Conservation (phyloP, 2,797 vertebrate genomes). For the Chlorospingus semifuscus region DNA sequence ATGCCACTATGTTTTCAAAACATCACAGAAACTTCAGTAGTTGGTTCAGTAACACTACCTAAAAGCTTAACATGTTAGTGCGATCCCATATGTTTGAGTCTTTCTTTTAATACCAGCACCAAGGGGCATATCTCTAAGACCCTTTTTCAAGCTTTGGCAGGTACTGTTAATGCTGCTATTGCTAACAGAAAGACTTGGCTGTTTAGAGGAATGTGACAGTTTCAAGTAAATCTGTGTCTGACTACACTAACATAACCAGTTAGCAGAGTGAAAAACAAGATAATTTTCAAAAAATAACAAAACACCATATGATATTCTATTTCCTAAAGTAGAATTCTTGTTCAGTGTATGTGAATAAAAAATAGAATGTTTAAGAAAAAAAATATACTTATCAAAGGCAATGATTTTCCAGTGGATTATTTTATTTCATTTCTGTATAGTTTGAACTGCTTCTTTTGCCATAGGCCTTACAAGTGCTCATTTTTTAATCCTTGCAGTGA, state of each 20-base stretch:
- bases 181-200: not conserved
- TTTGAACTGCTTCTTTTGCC: not conserved
- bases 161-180: not conserved
- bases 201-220: not conserved
- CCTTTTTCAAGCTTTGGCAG: not conserved
- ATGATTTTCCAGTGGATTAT: not conserved
- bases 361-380: not conserved
- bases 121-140: not conserved
- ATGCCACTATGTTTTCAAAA: slow-evolving; percentile 18
- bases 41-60: slow-evolving; percentile 5
- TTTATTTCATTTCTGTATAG: not conserved
- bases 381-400: not conserved
- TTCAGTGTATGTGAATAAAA: not conserved
- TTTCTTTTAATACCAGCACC: not conserved
- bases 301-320: not conserved
- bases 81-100: not conserved
- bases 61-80: not conserved
- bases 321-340: not conserved
- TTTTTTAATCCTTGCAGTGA: not conserved
- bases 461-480: not conserved
- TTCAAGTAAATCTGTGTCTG: not conserved
- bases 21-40: slow-evolving; percentile 26
- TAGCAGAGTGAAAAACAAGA: not conserved
- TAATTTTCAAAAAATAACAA: not conserved
- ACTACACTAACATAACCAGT: not conserved